A percentile compares a stretch with the other conserved stretches of the same genome.
Conservation (phyloP, 2,888 invertebrate genomes). For the Sipha maydis region DNA sequence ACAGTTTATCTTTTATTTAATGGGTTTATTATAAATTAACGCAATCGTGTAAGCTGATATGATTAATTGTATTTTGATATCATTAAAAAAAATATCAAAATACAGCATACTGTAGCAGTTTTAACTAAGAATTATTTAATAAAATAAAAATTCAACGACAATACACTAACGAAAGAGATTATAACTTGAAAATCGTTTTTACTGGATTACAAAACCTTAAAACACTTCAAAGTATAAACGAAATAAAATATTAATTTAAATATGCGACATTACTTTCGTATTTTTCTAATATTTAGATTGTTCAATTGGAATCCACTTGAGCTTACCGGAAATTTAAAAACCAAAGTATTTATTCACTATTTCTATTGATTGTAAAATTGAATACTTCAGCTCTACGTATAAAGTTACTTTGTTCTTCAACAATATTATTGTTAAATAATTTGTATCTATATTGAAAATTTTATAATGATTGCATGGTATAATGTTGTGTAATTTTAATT, state of each 20-base stretch:
- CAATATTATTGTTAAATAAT: too few relatives aligned
- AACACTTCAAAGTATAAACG: too few relatives aligned
- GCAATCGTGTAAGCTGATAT: too few relatives aligned
- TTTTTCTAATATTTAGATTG: background rate
- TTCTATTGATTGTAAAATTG: slow-evolving; percentile 6
- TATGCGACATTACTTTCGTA: background rate
- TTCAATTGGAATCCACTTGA: background rate
- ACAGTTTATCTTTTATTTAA: background rate
- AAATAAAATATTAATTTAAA: background rate
- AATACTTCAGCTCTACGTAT: background rate
- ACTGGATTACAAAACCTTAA: too few relatives aligned
- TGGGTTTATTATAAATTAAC: background rate
- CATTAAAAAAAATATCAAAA: too few relatives aligned
- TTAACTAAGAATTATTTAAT: background rate
- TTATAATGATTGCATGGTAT: too few relatives aligned
- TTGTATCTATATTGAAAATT: too few relatives aligned
- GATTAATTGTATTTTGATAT: too few relatives aligned
- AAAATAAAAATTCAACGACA: background rate
- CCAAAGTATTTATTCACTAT: background rate
- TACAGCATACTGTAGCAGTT: too few relatives aligned
- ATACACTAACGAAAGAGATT: background rate
- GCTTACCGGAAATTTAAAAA: background rate
- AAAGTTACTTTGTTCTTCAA: background rate
- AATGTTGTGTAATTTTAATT: too few relatives aligned
- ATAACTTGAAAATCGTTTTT: background rate